Base-by-base conservation (phyloP, 2,113 vertebrate genomes). In the Hippopotamus amphibius region DNA sequence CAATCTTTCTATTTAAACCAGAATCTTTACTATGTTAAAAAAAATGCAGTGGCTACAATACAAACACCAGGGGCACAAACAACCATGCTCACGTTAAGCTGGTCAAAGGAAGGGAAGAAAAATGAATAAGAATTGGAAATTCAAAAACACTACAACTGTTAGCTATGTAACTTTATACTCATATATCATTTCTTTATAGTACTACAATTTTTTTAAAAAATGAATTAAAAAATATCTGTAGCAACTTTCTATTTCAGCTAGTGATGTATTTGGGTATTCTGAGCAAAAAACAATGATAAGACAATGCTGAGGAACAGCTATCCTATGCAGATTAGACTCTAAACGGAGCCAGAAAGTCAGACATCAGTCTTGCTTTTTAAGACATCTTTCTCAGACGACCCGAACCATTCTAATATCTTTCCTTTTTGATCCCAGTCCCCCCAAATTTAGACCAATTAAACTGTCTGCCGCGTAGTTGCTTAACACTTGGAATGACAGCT, bases 1-100 rank as follows among this genome's bases (percentile, higher is more conserved):
- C 72, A 96, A 74, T 96, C 57, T 97, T 97, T 84, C 87, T 72
- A 77, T 95, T 96, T 97, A 93, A 97, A 82, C 72, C 86, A 83
- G 71, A 96, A 93, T 81, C 61, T 66, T 95, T 22, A 85, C 57
- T 61, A 46, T 46, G 24, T 66, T 92, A 46, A 15, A 55, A 50
- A 63, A 50, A 74, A 93, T 77, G 53, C 37, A 14, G 22, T 48
- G 53, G 16, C 33, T 68, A 86, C n/a, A 46, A 65, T 10, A 30
- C n/a, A 87, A 84, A 68, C 65, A 81, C 61, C 46, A 85, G 77
- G 57, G 28, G n/a, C 74, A 28, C 3, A 68, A 37, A 37, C 7
- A 90, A 63, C 46, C 21, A 74, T 28, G n/a, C 37, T 96, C 22
- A 24, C 1, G 3, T 83, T 57, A 76, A 55, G 53, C 41, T 26